Base-by-base conservation (phyloP, 2,888 invertebrate genomes). In the Euproctis similis region DNA sequence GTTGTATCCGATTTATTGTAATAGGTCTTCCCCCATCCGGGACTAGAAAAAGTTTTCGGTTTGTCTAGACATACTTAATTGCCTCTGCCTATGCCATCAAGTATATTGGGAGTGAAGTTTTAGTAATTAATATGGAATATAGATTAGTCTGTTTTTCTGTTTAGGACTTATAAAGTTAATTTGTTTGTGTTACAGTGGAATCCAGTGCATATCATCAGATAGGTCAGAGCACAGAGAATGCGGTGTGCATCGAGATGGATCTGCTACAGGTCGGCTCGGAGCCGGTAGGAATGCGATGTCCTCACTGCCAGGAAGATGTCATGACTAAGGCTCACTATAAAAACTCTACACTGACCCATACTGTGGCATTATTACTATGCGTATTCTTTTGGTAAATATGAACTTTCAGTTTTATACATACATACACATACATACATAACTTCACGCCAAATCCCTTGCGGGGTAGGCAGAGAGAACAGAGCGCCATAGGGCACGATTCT, bases 211-310 rank as follows among this genome's bases (percentile, higher is more conserved):
- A 82, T 37, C 69, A 60, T 18, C 78, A 69, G 31, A 81, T 84
- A 37, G 53, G 56, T 1, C 72, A 72, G 38, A 67, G 63, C 34
- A 58, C 66, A 3, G 70, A 72, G 23, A 53, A 53, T 37, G 63
- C 64, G 5, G 69, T 72, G 23, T 65, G 53, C 35, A 74, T 84
- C 9, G 82, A 84, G 49, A 70, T 82, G 74, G 84, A 84, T 28
- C 45, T 84, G 2, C 44, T 82, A 18, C 71, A 72, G 20, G 82
- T 82, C 1, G 84, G 84, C 1, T 81, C 82, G 2, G 82, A 82
- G 45, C 82, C 84, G 0, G 74, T 82, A 12, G 82, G 82, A 8
- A 73, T 82, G 64, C 64, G 73, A 2, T 84, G 84, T 35, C 77
- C 81, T 0, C 50, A 70, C 40, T 84, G 84, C 39, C 66, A 67